Evolutionary conservation across 2,113 vertebrate species (phyloP), one percentile per base, ranked within the genome.

Genomic region (Suricata suricatta): DNA sequence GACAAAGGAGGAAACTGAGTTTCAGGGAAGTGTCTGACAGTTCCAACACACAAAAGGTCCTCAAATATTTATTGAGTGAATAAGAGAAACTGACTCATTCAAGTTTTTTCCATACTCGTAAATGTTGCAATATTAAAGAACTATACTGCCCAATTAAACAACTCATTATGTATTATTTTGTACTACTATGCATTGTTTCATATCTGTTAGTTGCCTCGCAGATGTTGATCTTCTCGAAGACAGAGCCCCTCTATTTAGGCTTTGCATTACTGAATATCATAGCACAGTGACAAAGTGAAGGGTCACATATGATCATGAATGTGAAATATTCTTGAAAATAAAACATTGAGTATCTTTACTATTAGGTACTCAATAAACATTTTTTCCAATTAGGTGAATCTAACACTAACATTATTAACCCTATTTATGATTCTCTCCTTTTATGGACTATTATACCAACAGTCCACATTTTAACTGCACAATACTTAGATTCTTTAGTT

Each of bases 21-120:
- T 94, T 93, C 88, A 80, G 14, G 29, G n/a, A 94, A 47, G 11
- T 86, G 29, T 69, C 25, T 66, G 25, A 71, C 0, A 64, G 47
- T 91, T 50, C 23, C 90, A 15, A 90, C 50, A 88, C 35, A 93
- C 23, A 92, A 94, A 94, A 84, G 7, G 10, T 86, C 35, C 66
- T 74, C 47, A 82, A 93, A 82, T 64, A 90, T 35, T 50, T 76
- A 63, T 38, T 87, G 54, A 93, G 21, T 68, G 5, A 66, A 95
- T 19, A 87, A 54, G 82, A 86, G 13, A 97, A 93, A 57, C 19
- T 27, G 25, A 64, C 10, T 88, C 23, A 83, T 81, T 96, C 33
- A 88, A 74, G 19, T 90, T 82, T 31, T 84, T 96, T 50, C 79
- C 68, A 92, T 25, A 93, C 33, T 97, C 77, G 66, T 66, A 92